These are phyloP conservation scores for Sarcophaga carnaria DNA, from an alignment of 2,888 invertebrate genomes.

Conservation along the genomic window DNA sequence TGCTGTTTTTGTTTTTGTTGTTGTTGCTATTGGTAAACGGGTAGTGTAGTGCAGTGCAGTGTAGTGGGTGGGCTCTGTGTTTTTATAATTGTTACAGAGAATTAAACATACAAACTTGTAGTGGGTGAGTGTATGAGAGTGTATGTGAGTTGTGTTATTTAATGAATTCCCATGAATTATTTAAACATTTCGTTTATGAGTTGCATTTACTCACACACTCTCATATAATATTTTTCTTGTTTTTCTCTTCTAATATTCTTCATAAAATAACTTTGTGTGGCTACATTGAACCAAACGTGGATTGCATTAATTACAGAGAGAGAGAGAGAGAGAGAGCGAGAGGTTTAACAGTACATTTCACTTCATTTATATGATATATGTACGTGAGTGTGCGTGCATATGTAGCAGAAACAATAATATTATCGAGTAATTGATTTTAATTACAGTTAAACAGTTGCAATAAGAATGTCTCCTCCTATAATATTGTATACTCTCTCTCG, in stretches of 20 bases:
- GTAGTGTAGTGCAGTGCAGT: not conserved
- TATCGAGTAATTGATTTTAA: slow-evolving; percentile 42
- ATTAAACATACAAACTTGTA: not conserved
- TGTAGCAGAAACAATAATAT: slow-evolving; percentile 15
- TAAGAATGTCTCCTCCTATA: not conserved
- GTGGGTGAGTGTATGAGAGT: not conserved
- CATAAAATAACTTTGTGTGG: not conserved
- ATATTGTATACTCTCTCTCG: too few relatives aligned
- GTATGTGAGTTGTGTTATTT: not conserved
- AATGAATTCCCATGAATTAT: slow-evolving; percentile 47
- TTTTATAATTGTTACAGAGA: not conserved
- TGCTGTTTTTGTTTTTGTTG: not conserved
- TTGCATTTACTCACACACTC: not conserved
- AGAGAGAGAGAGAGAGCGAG: not conserved
- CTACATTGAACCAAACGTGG: not conserved
- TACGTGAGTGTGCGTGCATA: not conserved
- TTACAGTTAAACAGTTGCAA: slow-evolving; percentile 7
- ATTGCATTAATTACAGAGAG: slow-evolving; percentile 51
- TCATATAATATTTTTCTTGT: not conserved
- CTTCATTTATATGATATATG: not conserved
- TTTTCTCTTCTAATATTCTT: not conserved
- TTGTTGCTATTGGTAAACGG: not conserved
- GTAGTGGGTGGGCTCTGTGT: not conserved
- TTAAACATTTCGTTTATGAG: not conserved
- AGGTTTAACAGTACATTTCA: slow-evolving; percentile 17